Percentiles rank a stretch among this genome's conserved stretches.
Evolutionary conservation across 2,797 vertebrate genomes (phyloP).

Genomic region (Rhinichthys osculus): DNA sequence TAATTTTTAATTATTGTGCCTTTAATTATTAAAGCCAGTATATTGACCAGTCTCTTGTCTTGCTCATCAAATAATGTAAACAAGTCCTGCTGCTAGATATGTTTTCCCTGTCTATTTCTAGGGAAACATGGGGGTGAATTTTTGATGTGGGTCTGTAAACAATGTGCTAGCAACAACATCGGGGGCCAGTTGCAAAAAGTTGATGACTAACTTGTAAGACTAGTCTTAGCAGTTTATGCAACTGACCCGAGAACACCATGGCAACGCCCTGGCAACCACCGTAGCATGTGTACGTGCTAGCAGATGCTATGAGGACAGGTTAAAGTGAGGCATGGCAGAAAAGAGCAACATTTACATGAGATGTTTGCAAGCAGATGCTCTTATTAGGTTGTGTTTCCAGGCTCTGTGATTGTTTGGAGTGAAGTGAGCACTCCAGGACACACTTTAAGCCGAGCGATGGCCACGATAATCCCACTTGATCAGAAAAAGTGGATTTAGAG

Average conservation of each 20-base stretch:
- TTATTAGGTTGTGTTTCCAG: background rate
- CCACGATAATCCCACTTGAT: slow-evolving; percentile 72
- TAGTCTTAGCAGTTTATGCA: too few species aligned
- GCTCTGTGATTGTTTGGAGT: slow-evolving; percentile 40
- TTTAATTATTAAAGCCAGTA: background rate
- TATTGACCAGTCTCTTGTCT: background rate
- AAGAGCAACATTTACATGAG: background rate
- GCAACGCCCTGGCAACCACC: background rate
- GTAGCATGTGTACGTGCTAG: background rate
- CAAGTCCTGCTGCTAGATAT: background rate
- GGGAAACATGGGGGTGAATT: background rate
- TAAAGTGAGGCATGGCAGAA: background rate
- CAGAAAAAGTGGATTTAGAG: slow-evolving; percentile 68
- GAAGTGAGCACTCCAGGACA: slow-evolving; percentile 65
- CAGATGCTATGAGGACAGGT: background rate
- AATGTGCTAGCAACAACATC: background rate
- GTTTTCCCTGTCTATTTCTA: background rate
- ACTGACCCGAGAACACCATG: background rate
- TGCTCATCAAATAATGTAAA: background rate
- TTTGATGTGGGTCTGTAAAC: background rate
- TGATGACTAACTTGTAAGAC: too few species aligned
- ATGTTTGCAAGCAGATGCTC: slow-evolving; percentile 1
- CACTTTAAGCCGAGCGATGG: slow-evolving; percentile 65
- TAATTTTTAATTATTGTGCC: background rate
- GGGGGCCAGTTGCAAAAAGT: too few species aligned